Percentiles rank a stretch among this genome's conserved stretches.
phyloP scores from a whole-genome alignment of 1,140 invertebrate species.

The Drosophila parvula region DNA sequence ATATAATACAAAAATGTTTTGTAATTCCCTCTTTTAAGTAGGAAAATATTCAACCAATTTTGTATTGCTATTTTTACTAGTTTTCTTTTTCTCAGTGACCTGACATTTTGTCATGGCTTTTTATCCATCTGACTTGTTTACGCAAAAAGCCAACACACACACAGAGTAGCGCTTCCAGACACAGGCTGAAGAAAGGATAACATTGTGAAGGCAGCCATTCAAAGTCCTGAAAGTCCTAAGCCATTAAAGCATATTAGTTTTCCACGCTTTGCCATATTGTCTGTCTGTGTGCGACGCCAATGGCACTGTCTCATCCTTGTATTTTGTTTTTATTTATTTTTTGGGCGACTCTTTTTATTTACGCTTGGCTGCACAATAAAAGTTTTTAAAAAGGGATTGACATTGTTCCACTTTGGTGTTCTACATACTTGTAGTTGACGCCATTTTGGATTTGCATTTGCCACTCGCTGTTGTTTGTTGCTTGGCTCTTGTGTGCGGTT shows the following conservation, averaged over 20 bases:
- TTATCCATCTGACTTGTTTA: conserved; percentile 76
- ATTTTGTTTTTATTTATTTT: conserved; percentile 65
- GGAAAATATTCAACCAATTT: no score
- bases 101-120: conserved; percentile 44
- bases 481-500: conserved; percentile 32
- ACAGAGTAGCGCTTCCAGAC: conserved; percentile 9
- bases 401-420: conserved; percentile 28
- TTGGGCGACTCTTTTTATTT: conserved; percentile 64
- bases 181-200: conserved; percentile 64
- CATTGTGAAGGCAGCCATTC: conserved; percentile 73
- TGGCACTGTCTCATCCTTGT: conserved; percentile 13
- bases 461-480: conserved; percentile 18
- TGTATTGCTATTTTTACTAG: no score
- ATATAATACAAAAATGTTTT: no score
- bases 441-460: conserved; percentile 68
- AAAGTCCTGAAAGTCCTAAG: conserved; percentile 78
- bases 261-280: conserved; percentile 48
- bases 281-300: conserved; percentile 1
- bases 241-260: conserved; percentile 82
- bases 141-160: conserved; percentile 45
- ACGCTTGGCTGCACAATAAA: conserved; percentile 72
- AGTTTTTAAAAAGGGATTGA: conserved; percentile 72
- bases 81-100: conserved; percentile 12
- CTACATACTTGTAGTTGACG: conserved; percentile 39
- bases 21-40: no score